A percentile compares a stretch with the other conserved stretches of the same genome.
Evolutionary conservation across 1,140 invertebrate species (phyloP).

Genomic region (Drosophila kohkoa): DNA sequence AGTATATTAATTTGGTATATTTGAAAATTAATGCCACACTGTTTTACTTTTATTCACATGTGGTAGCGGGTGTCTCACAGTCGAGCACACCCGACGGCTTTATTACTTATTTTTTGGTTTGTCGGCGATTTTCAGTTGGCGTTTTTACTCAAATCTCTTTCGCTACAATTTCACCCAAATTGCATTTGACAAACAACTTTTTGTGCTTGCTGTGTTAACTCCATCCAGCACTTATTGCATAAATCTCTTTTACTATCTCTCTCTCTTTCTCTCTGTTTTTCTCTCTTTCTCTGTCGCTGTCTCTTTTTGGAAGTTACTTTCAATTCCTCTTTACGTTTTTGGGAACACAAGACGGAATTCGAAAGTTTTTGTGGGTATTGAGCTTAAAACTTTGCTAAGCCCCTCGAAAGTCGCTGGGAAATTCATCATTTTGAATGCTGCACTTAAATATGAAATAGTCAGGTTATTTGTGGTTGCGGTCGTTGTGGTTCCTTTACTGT

Average conservation of each 20-base stretch:
- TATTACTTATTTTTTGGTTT: background rate
- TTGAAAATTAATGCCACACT: too few relatives aligned
- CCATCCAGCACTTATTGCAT: background rate
- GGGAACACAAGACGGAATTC: background rate
- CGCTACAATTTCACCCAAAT: conserved; percentile 14
- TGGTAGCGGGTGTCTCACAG: too few relatives aligned
- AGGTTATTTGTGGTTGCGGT: conserved; percentile 32
- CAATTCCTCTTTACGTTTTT: conserved; percentile 3
- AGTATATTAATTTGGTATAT: too few relatives aligned
- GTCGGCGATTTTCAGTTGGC: background rate
- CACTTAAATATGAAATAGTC: conserved; percentile 49
- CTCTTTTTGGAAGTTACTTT: background rate
- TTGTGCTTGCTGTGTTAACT: background rate
- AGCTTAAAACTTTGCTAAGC: conserved; percentile 23
- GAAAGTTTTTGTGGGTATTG: conserved; percentile 4
- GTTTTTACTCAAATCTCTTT: conserved; percentile 8
- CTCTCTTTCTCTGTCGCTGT: too few relatives aligned
- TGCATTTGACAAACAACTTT: conserved; percentile 4
- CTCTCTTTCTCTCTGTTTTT: too few relatives aligned
- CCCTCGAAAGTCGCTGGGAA: background rate
- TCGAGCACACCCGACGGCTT: too few relatives aligned
- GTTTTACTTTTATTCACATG: too few relatives aligned
- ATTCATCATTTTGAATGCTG: conserved; percentile 52
- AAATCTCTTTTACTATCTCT: background rate
- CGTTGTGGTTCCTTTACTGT: background rate